These are phyloP conservation scores for Aphelenchoides besseyi DNA, from an alignment of 1,140 invertebrate genomes.

Conservation along the genomic window DNA sequence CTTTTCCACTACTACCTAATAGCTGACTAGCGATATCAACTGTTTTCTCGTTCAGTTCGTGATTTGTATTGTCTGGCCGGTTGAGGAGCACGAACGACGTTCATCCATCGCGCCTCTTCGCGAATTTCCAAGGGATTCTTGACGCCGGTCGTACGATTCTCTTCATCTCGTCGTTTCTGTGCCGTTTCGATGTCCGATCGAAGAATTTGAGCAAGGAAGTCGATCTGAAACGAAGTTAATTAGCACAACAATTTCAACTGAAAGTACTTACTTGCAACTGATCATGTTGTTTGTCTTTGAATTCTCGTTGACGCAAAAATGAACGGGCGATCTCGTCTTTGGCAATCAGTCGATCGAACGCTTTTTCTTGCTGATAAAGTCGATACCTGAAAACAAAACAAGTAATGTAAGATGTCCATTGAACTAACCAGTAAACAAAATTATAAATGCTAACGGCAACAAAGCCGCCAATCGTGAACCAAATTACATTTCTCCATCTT, in stretches of 20 bases:
- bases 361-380: neutral
- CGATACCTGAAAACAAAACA: conserved; percentile 9
- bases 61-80: neutral
- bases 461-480: conserved; percentile 20
- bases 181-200: conserved; percentile 17
- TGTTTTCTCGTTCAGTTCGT: neutral
- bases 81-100: neutral
- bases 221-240: conserved; percentile 19
- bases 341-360: conserved; percentile 19
- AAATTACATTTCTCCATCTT: conserved; percentile 15
- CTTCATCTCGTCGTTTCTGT: conserved; percentile 18
- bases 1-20: neutral
- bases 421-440: conserved; percentile 20
- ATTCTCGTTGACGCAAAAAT: conserved; percentile 24
- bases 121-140: conserved; percentile 27
- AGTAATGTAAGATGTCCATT: neutral
- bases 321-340: conserved; percentile 28
- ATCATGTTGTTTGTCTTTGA: conserved; percentile 14
- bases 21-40: neutral
- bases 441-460: conserved; percentile 16
- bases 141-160: conserved; percentile 1
- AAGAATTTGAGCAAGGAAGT: conserved; percentile 18
- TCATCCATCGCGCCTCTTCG: conserved; percentile 23
- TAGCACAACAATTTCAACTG: neutral
- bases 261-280: neutral